phyloP scores from a whole-genome alignment of 2,113 vertebrate genomes.

The Poecilia latipinna region DNA sequence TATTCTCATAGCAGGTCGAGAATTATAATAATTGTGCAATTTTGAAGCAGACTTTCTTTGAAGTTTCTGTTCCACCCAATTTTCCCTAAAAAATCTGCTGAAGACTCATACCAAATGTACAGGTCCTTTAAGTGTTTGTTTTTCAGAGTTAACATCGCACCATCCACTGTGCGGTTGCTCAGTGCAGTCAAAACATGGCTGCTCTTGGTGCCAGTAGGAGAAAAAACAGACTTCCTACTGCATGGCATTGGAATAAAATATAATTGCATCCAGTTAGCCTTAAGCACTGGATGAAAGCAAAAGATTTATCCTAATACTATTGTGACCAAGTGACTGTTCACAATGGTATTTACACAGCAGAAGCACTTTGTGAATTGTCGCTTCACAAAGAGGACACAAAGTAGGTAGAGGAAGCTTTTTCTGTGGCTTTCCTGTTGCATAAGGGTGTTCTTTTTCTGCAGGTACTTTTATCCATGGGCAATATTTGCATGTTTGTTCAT shows the following conservation, averaged over 20 bases:
- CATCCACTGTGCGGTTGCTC: constrained; percentile 1
- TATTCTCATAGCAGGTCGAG: constrained; percentile 38
- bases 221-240: constrained; percentile 46
- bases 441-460: no score
- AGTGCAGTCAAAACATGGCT: constrained; percentile 34
- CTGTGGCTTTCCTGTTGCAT: no score
- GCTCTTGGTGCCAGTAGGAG: constrained; percentile 18
- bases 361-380: constrained; percentile 11
- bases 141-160: constrained; percentile 36
- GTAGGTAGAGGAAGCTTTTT: no score
- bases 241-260: constrained; percentile 39
- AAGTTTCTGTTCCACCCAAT: constrained; percentile 44
- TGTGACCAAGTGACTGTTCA: constrained; percentile 20
- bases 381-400: no score
- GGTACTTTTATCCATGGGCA: no score
- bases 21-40: not conserved
- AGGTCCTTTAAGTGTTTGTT: constrained; percentile 26
- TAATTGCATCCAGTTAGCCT: constrained; percentile 33
- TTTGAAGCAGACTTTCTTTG: constrained; percentile 34
- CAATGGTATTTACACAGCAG: constrained; percentile 16
- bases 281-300: constrained; percentile 7
- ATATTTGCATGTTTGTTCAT: no score
- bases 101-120: constrained; percentile 28
- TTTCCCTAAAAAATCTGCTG: constrained; percentile 52
- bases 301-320: constrained; percentile 51